Evolutionary conservation across 1,140 invertebrate species (phyloP).

Genomic region (Stenopsyche tienmushanensis): DNA sequence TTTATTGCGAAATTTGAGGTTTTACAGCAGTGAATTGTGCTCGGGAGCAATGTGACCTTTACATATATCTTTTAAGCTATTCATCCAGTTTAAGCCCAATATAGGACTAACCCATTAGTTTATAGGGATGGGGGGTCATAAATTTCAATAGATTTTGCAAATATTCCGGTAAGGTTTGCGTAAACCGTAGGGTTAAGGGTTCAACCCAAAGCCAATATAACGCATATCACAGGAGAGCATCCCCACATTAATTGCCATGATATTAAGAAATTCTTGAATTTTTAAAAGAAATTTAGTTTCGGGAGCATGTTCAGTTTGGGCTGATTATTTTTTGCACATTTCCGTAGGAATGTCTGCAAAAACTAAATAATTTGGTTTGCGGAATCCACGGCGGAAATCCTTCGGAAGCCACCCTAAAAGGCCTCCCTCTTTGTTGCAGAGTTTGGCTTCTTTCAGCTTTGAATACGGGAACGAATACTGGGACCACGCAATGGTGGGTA

Average conservation of each 20-base stretch:
- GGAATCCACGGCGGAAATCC: too few species aligned
- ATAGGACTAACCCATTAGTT: conserved; percentile 23
- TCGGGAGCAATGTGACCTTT: too few species aligned
- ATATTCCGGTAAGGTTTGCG: conserved; percentile 13
- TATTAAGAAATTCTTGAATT: too few species aligned
- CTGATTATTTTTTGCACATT: background rate
- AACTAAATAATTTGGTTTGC: background rate
- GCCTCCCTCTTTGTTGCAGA: too few species aligned
- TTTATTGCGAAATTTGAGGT: too few species aligned
- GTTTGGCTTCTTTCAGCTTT: too few species aligned
- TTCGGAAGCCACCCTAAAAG: too few species aligned
- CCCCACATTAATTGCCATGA: too few species aligned
- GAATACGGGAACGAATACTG: background rate
- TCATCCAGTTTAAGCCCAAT: conserved; percentile 23
- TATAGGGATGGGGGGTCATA: conserved; percentile 15
- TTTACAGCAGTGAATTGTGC: too few species aligned
- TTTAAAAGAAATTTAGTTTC: too few species aligned
- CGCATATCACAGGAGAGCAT: background rate
- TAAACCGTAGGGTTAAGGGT: background rate
- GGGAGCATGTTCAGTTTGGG: background rate
- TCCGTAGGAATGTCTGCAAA: background rate
- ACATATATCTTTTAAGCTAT: conserved; percentile 20
- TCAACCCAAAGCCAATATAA: background rate
- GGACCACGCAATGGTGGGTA: conserved; percentile 5
- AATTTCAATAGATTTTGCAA: conserved; percentile 23